phyloP scores from a whole-genome alignment of 2,113 vertebrate genomes.

The Tamias sibiricus region DNA sequence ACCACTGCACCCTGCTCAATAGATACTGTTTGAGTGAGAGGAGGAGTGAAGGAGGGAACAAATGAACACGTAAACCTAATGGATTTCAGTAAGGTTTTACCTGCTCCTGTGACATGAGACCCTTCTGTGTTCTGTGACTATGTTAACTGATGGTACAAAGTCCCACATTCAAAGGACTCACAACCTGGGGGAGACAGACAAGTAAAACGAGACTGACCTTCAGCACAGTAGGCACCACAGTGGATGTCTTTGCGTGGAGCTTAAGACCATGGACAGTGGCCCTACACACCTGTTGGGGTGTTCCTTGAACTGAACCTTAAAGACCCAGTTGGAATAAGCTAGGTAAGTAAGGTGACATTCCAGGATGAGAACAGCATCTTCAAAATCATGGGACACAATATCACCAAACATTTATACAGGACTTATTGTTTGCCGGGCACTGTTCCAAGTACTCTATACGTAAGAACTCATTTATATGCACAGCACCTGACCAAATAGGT shows the following conservation, averaged over 20 bases:
- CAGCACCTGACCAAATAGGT: not conserved
- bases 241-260: not conserved
- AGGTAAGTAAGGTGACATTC: not conserved
- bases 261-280: not conserved
- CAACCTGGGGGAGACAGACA: not conserved
- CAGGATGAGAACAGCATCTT: not conserved
- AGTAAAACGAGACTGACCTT: not conserved
- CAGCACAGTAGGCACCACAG: fast-evolving
- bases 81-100: not conserved
- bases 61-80: no score
- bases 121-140: not conserved
- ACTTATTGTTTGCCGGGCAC: not conserved
- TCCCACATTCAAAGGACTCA: not conserved
- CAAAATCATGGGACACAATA: not conserved
- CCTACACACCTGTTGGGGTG: not conserved
- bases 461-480: not conserved
- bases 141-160: not conserved
- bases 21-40: not conserved
- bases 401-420: not conserved
- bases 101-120: not conserved
- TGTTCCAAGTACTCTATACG: no score
- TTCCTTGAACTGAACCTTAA: not conserved
- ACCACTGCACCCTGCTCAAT: no score
- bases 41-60: not conserved
- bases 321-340: not conserved